Evolutionary conservation across 2,888 invertebrate genomes (phyloP).

Genomic region (Drosophila maculinotata): DNA sequence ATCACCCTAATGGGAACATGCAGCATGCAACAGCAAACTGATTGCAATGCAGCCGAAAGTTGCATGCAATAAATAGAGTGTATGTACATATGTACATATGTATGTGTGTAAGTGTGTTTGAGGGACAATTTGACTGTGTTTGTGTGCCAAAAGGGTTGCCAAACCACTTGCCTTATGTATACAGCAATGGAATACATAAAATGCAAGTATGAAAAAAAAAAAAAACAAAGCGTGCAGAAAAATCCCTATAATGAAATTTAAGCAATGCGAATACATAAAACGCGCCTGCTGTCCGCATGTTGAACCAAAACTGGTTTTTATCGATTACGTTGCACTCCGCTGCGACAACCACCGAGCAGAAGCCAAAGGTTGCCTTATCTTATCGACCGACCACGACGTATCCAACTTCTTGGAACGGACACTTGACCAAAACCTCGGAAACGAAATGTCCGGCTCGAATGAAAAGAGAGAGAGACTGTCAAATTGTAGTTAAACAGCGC

Average conservation of each 20-base stretch:
- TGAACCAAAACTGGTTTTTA: slow-evolving; percentile 61
- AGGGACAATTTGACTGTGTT: slow-evolving; percentile 57
- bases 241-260: slow-evolving; percentile 64
- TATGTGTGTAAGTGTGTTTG: slow-evolving; percentile 27
- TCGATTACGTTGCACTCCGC: slow-evolving; percentile 60
- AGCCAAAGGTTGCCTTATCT: slow-evolving; percentile 74
- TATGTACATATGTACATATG: slow-evolving; percentile 27
- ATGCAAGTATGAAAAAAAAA: slow-evolving; percentile 10
- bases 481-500: slow-evolving; percentile 13
- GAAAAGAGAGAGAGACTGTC: slow-evolving; percentile 9
- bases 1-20: slow-evolving; percentile 62
- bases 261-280: slow-evolving; percentile 48
- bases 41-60: slow-evolving; percentile 61
- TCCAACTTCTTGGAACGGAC: slow-evolving; percentile 55
- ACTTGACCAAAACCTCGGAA: slow-evolving; percentile 69
- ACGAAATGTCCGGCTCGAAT: too few species aligned
- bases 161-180: slow-evolving; percentile 67
- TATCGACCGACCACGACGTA: slow-evolving; percentile 44
- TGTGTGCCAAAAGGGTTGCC: slow-evolving; percentile 79
- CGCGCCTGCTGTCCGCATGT: slow-evolving; percentile 34
- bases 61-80: slow-evolving; percentile 45
- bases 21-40: slow-evolving; percentile 80
- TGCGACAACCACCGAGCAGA: slow-evolving; percentile 15
- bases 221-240: slow-evolving; percentile 40
- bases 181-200: slow-evolving; percentile 11